These are phyloP conservation scores for Geodia barretti DNA, from an alignment of 37 sponge, comb jelly and placozoan species.

Conservation along the genomic window DNA sequence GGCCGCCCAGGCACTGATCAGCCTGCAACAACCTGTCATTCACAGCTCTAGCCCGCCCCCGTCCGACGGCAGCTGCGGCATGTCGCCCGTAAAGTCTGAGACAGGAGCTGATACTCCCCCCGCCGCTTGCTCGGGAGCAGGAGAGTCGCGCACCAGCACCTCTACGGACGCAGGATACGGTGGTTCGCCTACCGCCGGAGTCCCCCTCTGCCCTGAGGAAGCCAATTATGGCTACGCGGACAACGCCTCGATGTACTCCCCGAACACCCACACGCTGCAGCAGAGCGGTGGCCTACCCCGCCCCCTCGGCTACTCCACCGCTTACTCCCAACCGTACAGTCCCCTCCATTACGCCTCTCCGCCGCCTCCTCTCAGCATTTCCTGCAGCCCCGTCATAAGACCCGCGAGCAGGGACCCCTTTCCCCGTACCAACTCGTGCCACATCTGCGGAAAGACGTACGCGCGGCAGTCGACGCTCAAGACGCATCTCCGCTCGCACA, in stretches of 20 bases:
- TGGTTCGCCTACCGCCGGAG: not conserved
- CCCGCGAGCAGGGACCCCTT: conserved; percentile 12
- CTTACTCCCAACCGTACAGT: conserved; percentile 34
- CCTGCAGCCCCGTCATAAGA: too few species aligned
- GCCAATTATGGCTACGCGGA: not conserved
- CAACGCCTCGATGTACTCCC: not conserved
- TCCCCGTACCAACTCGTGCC: conserved; percentile 54
- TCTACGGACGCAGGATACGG: not conserved
- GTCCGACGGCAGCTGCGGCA: not conserved
- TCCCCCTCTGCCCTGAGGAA: not conserved
- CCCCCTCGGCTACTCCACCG: conserved; percentile 1
- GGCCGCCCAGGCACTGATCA: not conserved
- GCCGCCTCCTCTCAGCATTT: conserved; percentile 1
- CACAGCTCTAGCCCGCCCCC: not conserved
- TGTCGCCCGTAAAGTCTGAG: not conserved
- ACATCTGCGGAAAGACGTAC: conserved; percentile 79
- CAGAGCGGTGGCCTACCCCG: not conserved
- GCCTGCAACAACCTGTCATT: not conserved
- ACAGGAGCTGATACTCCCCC: not conserved
- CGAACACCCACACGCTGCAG: not conserved
- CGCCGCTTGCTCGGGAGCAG: not conserved
- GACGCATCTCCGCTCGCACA: conserved; percentile 90
- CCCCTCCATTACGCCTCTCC: conserved; percentile 15
- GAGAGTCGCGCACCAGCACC: not conserved
- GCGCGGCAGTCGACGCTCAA: conserved; percentile 82